Base-by-base conservation (phyloP, 2,113 vertebrate genomes). In the Xyrauchen texanus region DNA sequence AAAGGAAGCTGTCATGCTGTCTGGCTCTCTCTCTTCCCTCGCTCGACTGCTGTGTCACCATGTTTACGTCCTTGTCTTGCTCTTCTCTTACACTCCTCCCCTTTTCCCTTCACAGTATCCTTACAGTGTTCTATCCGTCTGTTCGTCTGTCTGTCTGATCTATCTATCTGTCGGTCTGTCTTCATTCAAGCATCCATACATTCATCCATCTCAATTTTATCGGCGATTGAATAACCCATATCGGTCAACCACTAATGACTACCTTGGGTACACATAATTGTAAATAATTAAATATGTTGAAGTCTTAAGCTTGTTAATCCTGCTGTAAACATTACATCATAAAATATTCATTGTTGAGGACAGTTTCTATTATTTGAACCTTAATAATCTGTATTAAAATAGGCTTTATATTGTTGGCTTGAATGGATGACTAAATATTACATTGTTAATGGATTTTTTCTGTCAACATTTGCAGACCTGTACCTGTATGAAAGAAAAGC, bases 31-130 rank as follows among this genome's bases (percentile, higher is more conserved):
- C 46, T n/a, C 16, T 52, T 49, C 51, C 45, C 68, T 16, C 57
- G 44, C 44, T 61, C 57, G 9, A 7, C 49, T 45, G 47, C 65
- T 81, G 63, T 75, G 46, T 76, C 80, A 64, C 79, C 73, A 60
- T 70, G 6, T 70, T 68, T 45, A 12, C 45, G 49, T 63, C 47
- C 21, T 58, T 55, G 21, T 76, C 70, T 74, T 63, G 4, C 58
- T 55, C 16, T 71, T 71, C 13, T 47, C 52, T 58, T 12, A 9
- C 9, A 10, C 4, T 45, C 21, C 65, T 58, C 9, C 21, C 67
- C 21, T 49, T 68, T 60, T 51, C 10, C 10, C 16, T 16, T 12
- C n/a, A 10, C 9, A 15, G n/a, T 66, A 16, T 21, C 63, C 53
- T 53, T 34, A 34, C 21, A 34, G 21, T 34, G 21, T 34, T 34